These are phyloP conservation scores for Drosophila acutilabella DNA, from an alignment of 2,888 invertebrate genomes.

Conservation along the genomic window DNA sequence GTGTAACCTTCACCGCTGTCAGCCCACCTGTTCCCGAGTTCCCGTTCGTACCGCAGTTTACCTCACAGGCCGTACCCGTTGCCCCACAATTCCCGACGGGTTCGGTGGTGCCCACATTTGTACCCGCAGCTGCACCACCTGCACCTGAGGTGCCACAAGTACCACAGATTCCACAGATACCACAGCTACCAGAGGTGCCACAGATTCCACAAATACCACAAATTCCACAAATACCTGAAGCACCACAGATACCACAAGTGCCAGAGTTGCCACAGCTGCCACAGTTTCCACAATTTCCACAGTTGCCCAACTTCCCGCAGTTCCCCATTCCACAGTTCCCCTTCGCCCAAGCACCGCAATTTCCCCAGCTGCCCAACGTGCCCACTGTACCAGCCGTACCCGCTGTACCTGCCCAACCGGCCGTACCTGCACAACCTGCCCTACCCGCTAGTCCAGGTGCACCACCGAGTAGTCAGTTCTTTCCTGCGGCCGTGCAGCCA, in stretches of 20 bases:
- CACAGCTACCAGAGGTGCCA: conserved; percentile 30
- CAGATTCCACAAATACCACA: conserved; percentile 33
- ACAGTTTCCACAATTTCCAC: conserved; percentile 37
- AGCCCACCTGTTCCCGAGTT: conserved; percentile 51
- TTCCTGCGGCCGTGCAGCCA: conserved; percentile 75
- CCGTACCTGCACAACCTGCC: conserved; percentile 26
- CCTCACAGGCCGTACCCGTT: conserved; percentile 18
- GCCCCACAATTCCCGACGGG: not conserved
- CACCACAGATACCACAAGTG: conserved; percentile 38
- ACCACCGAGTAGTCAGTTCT: conserved; percentile 60
- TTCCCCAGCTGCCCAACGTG: conserved; percentile 32
- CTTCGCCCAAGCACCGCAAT: conserved; percentile 35
- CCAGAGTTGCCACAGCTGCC: conserved; percentile 33
- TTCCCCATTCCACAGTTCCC: conserved; percentile 39
- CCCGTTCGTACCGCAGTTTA: conserved; percentile 47
- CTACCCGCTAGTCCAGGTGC: conserved; percentile 36
- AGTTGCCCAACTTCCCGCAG: conserved; percentile 34
- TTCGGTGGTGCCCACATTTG: conserved; percentile 60
- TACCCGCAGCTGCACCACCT: conserved; percentile 44
- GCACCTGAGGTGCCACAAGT: conserved; percentile 46
- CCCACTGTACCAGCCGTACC: conserved; percentile 19
- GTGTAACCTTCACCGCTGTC: conserved; percentile 35
- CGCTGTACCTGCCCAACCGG: conserved; percentile 19
- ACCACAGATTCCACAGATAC: conserved; percentile 36
- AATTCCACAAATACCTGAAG: conserved; percentile 35